phyloP scores from a whole-genome alignment of 2,888 invertebrate species.

The Cylindroiulus punctatus region DNA sequence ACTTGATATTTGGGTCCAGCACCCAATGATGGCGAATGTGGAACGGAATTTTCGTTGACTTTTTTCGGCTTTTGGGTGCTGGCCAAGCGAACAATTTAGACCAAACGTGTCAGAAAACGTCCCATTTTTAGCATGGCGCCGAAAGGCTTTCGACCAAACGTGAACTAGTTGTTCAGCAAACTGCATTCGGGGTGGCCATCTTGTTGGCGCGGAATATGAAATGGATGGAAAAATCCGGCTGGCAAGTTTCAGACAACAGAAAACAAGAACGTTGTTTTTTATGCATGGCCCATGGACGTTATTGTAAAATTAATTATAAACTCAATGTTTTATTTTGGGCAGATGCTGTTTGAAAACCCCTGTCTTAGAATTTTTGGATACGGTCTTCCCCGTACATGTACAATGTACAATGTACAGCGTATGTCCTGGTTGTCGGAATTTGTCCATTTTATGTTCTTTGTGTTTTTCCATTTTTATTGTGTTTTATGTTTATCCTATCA shows the following conservation, averaged over 20 bases:
- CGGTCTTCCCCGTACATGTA: too few species aligned
- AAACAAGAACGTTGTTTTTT: not conserved
- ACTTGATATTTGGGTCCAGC: slow-evolving; percentile 38
- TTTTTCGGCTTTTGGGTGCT: slow-evolving; percentile 25
- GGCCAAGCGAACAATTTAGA: slow-evolving; percentile 5
- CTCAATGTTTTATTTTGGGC: too few species aligned
- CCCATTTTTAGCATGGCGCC: slow-evolving; percentile 33
- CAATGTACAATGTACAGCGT: too few species aligned
- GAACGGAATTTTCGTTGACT: not conserved
- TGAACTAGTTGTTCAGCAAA: not conserved
- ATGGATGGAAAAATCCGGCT: not conserved
- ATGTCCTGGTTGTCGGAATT: too few species aligned
- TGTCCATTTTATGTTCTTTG: too few species aligned
- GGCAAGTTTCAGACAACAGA: not conserved
- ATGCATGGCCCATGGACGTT: not conserved
- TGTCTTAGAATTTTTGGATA: too few species aligned
- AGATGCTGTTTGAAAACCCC: too few species aligned
- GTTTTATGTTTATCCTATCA: too few species aligned
- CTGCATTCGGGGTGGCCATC: not conserved
- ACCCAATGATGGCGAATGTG: slow-evolving; percentile 29
- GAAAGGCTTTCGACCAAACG: not conserved
- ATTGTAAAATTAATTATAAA: too few species aligned
- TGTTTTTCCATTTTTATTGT: too few species aligned
- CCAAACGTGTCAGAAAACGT: slow-evolving; percentile 13
- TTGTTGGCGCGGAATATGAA: slow-evolving; percentile 9